These are phyloP conservation scores for Meganola albula DNA, from an alignment of 2,888 invertebrate species.

Conservation along the genomic window DNA sequence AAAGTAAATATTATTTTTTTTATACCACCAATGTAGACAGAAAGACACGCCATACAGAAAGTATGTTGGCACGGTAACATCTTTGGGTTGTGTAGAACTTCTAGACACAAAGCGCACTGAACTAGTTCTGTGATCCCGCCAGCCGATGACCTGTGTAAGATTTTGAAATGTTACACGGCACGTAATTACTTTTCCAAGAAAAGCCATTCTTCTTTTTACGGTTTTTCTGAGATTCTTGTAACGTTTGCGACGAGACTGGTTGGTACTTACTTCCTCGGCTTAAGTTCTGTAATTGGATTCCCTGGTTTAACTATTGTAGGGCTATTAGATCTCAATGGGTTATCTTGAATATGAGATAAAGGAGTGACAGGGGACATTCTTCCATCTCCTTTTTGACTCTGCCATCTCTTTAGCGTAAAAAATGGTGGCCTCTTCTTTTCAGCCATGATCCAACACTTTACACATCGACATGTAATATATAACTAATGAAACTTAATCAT, in stretches of 20 bases:
- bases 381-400: conserved; percentile 35
- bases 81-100: conserved; percentile 74
- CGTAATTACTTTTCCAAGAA: too few relatives aligned
- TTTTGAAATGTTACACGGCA: too few relatives aligned
- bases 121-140: conserved; percentile 78
- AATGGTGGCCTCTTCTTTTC: conserved; percentile 59
- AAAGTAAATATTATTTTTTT: conserved; percentile 10
- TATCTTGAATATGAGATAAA: conserved; percentile 19
- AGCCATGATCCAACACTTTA: conserved; percentile 43
- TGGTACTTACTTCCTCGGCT: conserved; percentile 50
- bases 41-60: conserved; percentile 79
- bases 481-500: too few relatives aligned
- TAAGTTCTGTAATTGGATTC: conserved; percentile 35
- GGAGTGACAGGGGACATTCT: conserved; percentile 7
- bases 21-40: conserved; percentile 59
- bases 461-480: too few relatives aligned
- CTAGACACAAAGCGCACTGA: conserved; percentile 79
- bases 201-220: too few relatives aligned
- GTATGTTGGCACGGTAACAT: conserved; percentile 84
- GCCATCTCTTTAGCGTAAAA: conserved; percentile 56
- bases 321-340: conserved; percentile 27
- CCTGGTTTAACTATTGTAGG: conserved; percentile 23
- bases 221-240: too few relatives aligned
- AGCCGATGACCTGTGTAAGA: conserved; percentile 44
- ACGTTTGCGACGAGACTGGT: too few relatives aligned